A percentile compares a stretch with the other conserved stretches of the same genome.
Evolutionary conservation across 1,140 invertebrate genomes (phyloP).

Genomic region (Eufriesea mexicana): DNA sequence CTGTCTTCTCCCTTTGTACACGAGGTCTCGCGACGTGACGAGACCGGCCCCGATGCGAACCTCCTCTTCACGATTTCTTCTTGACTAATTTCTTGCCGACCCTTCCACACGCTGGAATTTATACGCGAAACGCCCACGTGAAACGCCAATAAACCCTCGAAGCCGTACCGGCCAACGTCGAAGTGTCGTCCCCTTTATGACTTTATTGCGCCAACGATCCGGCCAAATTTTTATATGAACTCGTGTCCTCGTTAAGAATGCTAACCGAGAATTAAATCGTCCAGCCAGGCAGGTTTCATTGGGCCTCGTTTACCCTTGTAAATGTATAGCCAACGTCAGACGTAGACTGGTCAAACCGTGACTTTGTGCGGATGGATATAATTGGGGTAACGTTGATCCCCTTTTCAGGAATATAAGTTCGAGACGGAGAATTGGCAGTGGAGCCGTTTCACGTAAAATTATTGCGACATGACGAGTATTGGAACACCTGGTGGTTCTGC

Average conservation of each 20-base stretch:
- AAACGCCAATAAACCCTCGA: constrained; percentile 30
- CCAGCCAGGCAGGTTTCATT: not conserved
- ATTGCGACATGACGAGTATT: too few relatives aligned
- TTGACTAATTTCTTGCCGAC: constrained; percentile 51
- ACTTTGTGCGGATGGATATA: not conserved
- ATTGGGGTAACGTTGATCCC: not conserved
- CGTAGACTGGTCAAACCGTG: too few relatives aligned
- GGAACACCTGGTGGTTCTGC: too few relatives aligned
- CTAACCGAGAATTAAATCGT: not conserved
- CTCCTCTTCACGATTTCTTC: constrained; percentile 42
- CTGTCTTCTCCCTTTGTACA: constrained; percentile 56
- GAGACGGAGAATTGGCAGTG: too few relatives aligned
- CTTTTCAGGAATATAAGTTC: too few relatives aligned
- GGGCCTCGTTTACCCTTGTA: not conserved
- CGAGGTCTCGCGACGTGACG: constrained; percentile 43
- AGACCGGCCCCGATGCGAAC: constrained; percentile 2
- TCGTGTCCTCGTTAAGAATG: constrained; percentile 34
- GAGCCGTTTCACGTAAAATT: too few relatives aligned
- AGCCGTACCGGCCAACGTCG: not conserved
- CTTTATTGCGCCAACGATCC: constrained; percentile 39
- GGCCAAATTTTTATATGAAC: constrained; percentile 40
- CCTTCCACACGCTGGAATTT: constrained; percentile 44
- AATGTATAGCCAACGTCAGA: not conserved
- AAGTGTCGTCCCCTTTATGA: constrained; percentile 38
- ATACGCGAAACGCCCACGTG: constrained; percentile 47